A percentile compares a stretch with the other conserved stretches of the same genome.
These are phyloP conservation scores for Parelbella ahira DNA, from an alignment of 2,888 invertebrate species.

Conservation along the genomic window DNA sequence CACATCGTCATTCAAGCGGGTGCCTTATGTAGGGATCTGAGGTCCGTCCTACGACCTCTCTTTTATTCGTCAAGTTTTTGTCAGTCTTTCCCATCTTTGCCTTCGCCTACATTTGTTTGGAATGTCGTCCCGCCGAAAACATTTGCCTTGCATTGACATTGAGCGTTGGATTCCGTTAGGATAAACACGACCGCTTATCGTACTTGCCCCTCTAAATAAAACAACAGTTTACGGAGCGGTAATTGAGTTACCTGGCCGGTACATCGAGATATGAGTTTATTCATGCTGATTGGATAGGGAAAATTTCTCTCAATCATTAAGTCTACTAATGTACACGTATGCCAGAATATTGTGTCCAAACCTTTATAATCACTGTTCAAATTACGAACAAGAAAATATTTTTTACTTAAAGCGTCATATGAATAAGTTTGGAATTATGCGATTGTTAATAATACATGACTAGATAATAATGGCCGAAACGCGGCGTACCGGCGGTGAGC, in stretches of 20 bases:
- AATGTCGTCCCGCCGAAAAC: slow-evolving; percentile 50
- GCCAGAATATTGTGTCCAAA: no score
- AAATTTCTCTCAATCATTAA: no score
- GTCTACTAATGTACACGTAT: no score
- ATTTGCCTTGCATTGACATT: slow-evolving; percentile 59
- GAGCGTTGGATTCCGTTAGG: slow-evolving; percentile 45
- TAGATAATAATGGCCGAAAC: not conserved
- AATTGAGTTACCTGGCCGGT: no score
- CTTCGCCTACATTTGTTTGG: slow-evolving; percentile 51
- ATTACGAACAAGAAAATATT: no score
- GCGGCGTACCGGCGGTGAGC: not conserved
- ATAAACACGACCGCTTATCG: slow-evolving; percentile 41
- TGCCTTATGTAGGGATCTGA: slow-evolving; percentile 48
- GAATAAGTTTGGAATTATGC: no score
- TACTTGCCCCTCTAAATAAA: slow-evolving; percentile 27
- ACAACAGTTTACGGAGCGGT: no score
- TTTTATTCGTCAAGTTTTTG: slow-evolving; percentile 67
- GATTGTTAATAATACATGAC: slow-evolving; percentile 1
- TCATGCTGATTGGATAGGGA: no score
- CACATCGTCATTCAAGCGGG: slow-evolving; percentile 65
- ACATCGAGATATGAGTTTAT: no score
- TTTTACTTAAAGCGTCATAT: no score
- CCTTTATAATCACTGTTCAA: no score
- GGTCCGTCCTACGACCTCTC: slow-evolving; percentile 55
- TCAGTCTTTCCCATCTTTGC: slow-evolving; percentile 46